Evolutionary conservation across 1,140 invertebrate genomes (phyloP).

Genomic region (Drosophila orosa): DNA sequence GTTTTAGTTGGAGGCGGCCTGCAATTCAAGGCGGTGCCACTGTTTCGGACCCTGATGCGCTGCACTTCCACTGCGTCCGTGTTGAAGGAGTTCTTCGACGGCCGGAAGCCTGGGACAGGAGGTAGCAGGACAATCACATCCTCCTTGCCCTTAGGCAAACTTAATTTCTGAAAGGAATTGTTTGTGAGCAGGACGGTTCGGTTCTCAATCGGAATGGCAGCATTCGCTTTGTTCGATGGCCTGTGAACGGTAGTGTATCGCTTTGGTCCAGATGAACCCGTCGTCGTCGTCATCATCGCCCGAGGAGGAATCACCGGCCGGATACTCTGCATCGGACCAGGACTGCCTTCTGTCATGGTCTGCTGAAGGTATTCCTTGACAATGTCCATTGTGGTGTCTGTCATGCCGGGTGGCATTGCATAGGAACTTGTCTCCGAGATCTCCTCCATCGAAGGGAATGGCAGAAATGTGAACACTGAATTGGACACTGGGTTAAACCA

Average conservation of each 20-base stretch:
- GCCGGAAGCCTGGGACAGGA: constrained; percentile 35
- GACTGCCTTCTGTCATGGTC: too few relatives aligned
- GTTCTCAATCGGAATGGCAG: not conserved
- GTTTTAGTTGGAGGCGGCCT: not conserved
- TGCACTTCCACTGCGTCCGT: constrained; percentile 13
- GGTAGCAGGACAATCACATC: constrained; percentile 57
- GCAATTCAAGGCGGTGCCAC: not conserved
- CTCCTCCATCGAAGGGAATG: not conserved
- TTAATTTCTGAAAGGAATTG: constrained; percentile 26
- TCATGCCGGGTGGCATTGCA: constrained; percentile 22
- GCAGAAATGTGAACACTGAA: not conserved
- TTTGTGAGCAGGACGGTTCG: not conserved
- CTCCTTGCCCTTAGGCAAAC: constrained; percentile 3
- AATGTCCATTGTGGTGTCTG: constrained; percentile 18
- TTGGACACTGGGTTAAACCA: constrained; percentile 11
- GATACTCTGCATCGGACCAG: not conserved
- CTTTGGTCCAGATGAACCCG: not conserved
- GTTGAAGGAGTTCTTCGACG: constrained; percentile 55
- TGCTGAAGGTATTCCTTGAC: constrained; percentile 34
- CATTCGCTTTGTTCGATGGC: constrained; percentile 11
- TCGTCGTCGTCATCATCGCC: not conserved
- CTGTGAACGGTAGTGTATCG: constrained; percentile 4
- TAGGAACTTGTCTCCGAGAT: constrained; percentile 16
- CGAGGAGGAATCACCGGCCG: not conserved
- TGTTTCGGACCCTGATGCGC: constrained; percentile 2